Evolutionary conservation across 1,140 invertebrate species (phyloP).

Genomic region (Cydia amplana): DNA sequence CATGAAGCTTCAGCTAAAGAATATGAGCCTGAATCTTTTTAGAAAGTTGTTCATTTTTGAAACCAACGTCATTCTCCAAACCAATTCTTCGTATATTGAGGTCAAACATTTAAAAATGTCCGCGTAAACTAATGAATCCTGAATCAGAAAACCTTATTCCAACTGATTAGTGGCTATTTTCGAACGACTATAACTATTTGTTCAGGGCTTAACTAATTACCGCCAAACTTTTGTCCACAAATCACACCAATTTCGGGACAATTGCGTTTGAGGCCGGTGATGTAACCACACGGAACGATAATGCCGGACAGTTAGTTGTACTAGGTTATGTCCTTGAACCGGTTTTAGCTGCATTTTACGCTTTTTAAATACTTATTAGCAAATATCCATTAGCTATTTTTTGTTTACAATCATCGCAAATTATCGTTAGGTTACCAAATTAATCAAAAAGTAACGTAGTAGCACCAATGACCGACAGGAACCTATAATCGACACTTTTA

Average conservation of each 20-base stretch:
- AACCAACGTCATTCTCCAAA: background rate
- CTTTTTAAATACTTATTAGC: slow-evolving; percentile 16
- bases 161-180: background rate
- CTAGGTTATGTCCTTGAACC: slow-evolving; percentile 14
- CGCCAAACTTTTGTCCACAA: slow-evolving; percentile 12
- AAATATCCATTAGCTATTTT: background rate
- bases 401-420: background rate
- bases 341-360: background rate
- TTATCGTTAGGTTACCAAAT: background rate
- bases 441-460: too few relatives aligned
- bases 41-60: background rate
- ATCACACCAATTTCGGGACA: slow-evolving; percentile 32
- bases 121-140: background rate
- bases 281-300: slow-evolving; percentile 13
- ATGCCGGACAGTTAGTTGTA: background rate
- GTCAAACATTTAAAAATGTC: slow-evolving; percentile 1
- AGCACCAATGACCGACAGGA: too few relatives aligned
- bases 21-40: background rate
- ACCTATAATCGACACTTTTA: too few relatives aligned
- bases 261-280: slow-evolving; percentile 1
- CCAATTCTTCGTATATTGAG: slow-evolving; percentile 1
- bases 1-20: background rate
- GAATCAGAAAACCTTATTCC: background rate
- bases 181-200: background rate
- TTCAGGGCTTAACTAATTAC: slow-evolving; percentile 2